Conservation (phyloP, 2,888 invertebrate genomes). For the Cyrtodaria siliqua region DNA sequence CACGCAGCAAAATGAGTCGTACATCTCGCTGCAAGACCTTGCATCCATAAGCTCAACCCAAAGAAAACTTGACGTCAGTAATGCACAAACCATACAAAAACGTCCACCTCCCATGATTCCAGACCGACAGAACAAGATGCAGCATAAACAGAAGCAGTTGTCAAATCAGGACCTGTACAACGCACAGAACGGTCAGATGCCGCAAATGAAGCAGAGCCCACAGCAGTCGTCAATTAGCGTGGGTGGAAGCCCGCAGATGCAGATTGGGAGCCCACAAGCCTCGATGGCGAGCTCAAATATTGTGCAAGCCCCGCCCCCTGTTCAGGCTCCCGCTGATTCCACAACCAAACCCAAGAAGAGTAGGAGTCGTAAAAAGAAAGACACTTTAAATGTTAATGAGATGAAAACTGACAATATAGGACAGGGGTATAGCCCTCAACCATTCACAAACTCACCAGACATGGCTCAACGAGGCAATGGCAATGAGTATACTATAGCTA, state of each 20-base stretch:
- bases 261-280: constrained; percentile 71
- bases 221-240: constrained; percentile 72
- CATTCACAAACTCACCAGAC: constrained; percentile 42
- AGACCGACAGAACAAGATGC: constrained; percentile 50
- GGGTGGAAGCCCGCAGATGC: constrained; percentile 70
- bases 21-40: constrained; percentile 63
- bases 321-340: constrained; percentile 83
- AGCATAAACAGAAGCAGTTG: constrained; percentile 32
- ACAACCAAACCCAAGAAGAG: constrained; percentile 82
- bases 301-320: constrained; percentile 70
- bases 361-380: constrained; percentile 74
- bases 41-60: constrained; percentile 66
- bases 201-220: constrained; percentile 68
- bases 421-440: constrained; percentile 36
- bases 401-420: constrained; percentile 34
- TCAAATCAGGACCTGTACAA: constrained; percentile 55
- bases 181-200: constrained; percentile 41
- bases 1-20: constrained; percentile 54
- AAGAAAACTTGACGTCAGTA: constrained; percentile 51
- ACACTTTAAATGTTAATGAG: constrained; percentile 27
- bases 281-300: constrained; percentile 71
- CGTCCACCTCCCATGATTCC: constrained; percentile 41
- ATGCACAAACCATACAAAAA: constrained; percentile 35
- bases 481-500: constrained; percentile 35
- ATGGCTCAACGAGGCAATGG: constrained; percentile 38